These are phyloP conservation scores for Chaetogeoica ovagalla DNA, from an alignment of 2,888 invertebrate species.

Conservation along the genomic window DNA sequence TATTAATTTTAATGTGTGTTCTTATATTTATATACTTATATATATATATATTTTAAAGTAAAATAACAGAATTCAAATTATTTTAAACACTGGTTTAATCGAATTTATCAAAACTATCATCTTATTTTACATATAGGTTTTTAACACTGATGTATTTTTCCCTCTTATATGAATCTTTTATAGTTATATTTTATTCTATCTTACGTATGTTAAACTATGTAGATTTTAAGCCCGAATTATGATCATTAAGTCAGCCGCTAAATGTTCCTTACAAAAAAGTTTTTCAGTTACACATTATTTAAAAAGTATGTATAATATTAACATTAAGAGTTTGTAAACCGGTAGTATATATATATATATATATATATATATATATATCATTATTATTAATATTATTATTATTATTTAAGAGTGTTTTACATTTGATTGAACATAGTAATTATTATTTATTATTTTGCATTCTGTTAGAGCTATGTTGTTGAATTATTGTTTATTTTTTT, in stretches of 20 bases:
- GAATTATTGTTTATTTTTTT: conserved; percentile 44
- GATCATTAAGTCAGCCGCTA: conserved; percentile 41
- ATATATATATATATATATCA: no score
- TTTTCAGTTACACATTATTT: conserved; percentile 35
- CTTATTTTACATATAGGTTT: background rate
- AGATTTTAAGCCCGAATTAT: conserved; percentile 19
- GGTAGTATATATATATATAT: background rate
- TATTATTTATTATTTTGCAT: conserved; percentile 37
- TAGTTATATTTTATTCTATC: background rate
- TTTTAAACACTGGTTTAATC: conserved; percentile 18
- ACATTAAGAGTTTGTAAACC: background rate
- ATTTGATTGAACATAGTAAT: conserved; percentile 11
- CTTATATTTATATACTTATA: conserved; percentile 20
- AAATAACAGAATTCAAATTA: conserved; percentile 31
- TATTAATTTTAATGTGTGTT: conserved; percentile 50
- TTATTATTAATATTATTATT: conserved; percentile 17
- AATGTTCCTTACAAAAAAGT: conserved; percentile 42
- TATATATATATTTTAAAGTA: conserved; percentile 5
- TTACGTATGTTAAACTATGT: conserved; percentile 3
- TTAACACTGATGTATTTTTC: conserved; percentile 26
- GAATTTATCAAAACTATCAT: conserved; percentile 26
- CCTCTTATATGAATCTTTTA: conserved; percentile 33
- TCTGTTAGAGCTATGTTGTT: conserved; percentile 52
- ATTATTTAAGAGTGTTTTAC: conserved; percentile 39
- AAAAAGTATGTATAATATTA: conserved; percentile 19